Evolutionary conservation across 2,888 invertebrate genomes (phyloP).

Genomic region (Poecilus cupreus): DNA sequence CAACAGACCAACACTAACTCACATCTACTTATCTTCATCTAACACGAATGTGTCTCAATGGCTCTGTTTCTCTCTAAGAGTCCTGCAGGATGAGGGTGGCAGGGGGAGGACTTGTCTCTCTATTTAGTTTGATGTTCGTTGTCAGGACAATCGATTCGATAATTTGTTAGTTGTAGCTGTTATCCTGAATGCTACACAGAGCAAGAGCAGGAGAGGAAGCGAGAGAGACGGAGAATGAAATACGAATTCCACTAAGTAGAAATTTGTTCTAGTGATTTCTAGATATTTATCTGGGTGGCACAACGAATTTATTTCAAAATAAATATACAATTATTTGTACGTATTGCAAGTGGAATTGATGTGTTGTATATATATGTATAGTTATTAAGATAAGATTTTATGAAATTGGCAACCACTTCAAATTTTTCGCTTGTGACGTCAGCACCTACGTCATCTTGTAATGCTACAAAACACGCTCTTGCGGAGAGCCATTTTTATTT

Average conservation of each 20-base stretch:
- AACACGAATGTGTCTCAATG: not conserved
- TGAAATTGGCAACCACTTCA: no score
- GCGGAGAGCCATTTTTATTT: no score
- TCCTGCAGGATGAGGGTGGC: not conserved
- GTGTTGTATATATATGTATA: no score
- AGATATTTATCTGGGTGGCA: not conserved
- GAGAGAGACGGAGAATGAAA: not conserved
- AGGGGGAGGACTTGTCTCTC: not conserved
- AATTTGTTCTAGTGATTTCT: constrained; percentile 2
- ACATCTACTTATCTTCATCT: not conserved
- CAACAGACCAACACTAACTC: not conserved
- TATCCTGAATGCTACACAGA: no score
- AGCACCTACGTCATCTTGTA: no score
- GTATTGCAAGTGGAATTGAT: no score
- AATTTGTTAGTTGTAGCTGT: constrained; percentile 20
- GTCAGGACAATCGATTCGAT: constrained; percentile 42
- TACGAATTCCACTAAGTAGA: no score
- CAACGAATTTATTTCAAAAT: no score
- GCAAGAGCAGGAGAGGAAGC: not conserved
- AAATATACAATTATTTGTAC: no score
- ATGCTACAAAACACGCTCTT: no score
- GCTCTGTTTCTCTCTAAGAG: not conserved
- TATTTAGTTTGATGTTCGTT: constrained; percentile 34
- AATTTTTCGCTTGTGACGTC: no score
- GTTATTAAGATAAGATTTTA: no score